Evolutionary conservation across 2,797 vertebrate genomes (phyloP).

Genomic region (Trematomus bernacchii): DNA sequence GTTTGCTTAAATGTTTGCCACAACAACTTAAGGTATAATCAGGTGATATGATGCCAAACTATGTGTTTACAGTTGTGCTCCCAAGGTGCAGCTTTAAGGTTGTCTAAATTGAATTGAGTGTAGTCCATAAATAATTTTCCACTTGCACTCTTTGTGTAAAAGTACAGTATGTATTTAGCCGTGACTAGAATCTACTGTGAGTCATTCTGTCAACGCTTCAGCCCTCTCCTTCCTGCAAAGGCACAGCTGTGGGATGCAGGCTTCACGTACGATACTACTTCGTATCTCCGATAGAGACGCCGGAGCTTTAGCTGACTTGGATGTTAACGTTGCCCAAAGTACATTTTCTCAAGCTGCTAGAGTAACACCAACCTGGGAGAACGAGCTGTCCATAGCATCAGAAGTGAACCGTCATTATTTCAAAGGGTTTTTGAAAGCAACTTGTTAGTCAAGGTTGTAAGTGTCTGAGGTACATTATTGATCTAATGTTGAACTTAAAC

Average conservation of each 20-base stretch:
- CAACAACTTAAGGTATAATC: background rate
- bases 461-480: conserved; percentile 31
- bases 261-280: background rate
- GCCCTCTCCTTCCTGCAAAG: background rate
- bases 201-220: conserved; percentile 24
- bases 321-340: conserved; percentile 39
- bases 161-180: conserved; percentile 16
- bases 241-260: conserved; percentile 21
- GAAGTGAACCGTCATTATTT: conserved; percentile 39
- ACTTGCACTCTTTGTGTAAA: conserved; percentile 23
- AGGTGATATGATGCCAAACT: background rate
- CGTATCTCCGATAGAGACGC: conserved; percentile 2
- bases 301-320: conserved; percentile 8
- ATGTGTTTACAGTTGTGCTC: background rate
- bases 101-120: conserved; percentile 20
- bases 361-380: conserved; percentile 38
- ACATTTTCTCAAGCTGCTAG: conserved; percentile 39
- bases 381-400: conserved; percentile 36
- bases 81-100: background rate
- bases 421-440: conserved; percentile 25
- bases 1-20: background rate
- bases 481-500: conserved; percentile 46
- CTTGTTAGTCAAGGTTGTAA: conserved; percentile 20
- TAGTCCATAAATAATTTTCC: conserved; percentile 21
- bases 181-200: conserved; percentile 30